Evolutionary conservation across 2,888 invertebrate genomes (phyloP).

Genomic region (Drosophila incognita): DNA sequence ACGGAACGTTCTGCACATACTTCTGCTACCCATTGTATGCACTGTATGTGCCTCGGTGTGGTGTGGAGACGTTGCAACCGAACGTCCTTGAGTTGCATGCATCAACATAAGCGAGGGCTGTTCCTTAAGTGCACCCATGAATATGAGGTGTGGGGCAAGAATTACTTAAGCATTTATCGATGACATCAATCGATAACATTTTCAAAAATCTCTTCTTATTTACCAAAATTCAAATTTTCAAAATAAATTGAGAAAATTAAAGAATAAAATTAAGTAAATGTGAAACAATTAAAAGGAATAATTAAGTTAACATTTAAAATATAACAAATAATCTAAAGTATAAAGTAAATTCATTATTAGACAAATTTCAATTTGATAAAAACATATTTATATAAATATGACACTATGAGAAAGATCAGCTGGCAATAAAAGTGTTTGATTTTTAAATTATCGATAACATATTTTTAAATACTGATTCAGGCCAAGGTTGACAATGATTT

Average conservation of each 20-base stretch:
- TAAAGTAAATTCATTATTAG: neutral
- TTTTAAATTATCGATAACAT: neutral
- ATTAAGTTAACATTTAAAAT: neutral
- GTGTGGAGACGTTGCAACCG: slow-evolving; percentile 31
- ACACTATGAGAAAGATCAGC: neutral
- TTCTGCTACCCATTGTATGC: slow-evolving; percentile 27
- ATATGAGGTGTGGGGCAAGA: neutral
- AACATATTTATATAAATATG: neutral
- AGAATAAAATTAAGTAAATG: neutral
- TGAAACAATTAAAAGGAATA: neutral
- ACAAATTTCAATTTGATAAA: neutral
- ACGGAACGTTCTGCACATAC: slow-evolving; percentile 26
- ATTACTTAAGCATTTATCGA: neutral
- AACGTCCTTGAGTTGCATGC: slow-evolving; percentile 54
- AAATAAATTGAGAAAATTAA: neutral
- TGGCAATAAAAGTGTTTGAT: neutral
- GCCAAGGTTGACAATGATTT: neutral
- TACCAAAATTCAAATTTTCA: neutral
- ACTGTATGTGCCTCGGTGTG: neutral
- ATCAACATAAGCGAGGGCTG: slow-evolving; percentile 27
- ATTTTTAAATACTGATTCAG: neutral
- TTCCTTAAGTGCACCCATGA: neutral
- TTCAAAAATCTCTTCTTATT: neutral
- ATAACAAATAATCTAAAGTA: neutral
- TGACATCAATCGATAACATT: neutral